These are phyloP conservation scores for Mormyrus lacerda DNA, from an alignment of 2,113 vertebrate genomes.

Conservation along the genomic window DNA sequence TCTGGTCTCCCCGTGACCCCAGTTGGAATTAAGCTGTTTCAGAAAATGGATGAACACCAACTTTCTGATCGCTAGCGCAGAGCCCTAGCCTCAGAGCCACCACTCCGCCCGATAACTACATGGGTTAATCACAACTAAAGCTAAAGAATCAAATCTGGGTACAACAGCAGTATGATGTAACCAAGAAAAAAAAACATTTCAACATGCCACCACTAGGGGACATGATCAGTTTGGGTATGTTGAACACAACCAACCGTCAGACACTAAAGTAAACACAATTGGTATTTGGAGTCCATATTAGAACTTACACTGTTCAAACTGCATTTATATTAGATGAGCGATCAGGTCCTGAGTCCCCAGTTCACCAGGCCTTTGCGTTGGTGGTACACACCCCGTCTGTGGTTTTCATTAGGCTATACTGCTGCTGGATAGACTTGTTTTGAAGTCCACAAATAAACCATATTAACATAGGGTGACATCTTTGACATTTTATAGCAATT, in stretches of 20 bases:
- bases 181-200: background rate
- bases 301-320: background rate
- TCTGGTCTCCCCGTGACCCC: too few species aligned
- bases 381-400: background rate
- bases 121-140: background rate
- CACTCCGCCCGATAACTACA: background rate
- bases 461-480: background rate
- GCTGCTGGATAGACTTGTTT: background rate
- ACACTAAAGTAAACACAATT: background rate
- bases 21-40: too few species aligned
- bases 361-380: background rate
- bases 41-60: too few species aligned
- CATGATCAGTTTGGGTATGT: background rate
- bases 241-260: background rate
- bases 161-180: background rate
- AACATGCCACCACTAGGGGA: background rate
- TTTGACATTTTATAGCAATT: background rate
- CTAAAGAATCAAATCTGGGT: background rate
- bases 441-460: background rate
- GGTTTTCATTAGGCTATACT: background rate
- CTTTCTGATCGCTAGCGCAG: too few species aligned
- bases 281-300: background rate
- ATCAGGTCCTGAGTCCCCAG: background rate
- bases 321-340: background rate
- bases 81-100: too few species aligned